These are phyloP conservation scores for Drosophila barbarae DNA, from an alignment of 2,888 invertebrate genomes.

Conservation along the genomic window DNA sequence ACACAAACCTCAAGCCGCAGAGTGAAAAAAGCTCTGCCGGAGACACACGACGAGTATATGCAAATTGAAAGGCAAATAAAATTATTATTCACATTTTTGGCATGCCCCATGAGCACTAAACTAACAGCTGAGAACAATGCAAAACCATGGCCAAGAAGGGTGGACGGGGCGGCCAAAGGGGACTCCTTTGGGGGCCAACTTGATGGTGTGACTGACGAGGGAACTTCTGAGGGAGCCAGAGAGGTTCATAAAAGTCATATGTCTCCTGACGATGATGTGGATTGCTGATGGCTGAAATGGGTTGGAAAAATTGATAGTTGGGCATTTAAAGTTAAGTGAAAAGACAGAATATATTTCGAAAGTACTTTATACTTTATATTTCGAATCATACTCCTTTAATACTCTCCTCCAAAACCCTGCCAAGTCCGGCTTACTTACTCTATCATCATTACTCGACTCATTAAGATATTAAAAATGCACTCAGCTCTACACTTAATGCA, in stretches of 20 bases:
- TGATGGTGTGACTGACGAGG: slow-evolving; percentile 54
- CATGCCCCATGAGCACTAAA: slow-evolving; percentile 73
- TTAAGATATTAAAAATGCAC: slow-evolving; percentile 37
- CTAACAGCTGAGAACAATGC: slow-evolving; percentile 63
- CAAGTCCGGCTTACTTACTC: neutral
- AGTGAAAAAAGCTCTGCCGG: slow-evolving; percentile 30
- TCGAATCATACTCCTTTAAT: neutral
- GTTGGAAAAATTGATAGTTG: slow-evolving; percentile 7
- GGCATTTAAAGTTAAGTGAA: slow-evolving; percentile 9
- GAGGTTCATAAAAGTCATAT: slow-evolving; percentile 57
- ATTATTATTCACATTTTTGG: slow-evolving; percentile 74
- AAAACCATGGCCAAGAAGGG: slow-evolving; percentile 49
- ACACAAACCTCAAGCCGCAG: slow-evolving; percentile 30
- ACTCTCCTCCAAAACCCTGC: neutral
- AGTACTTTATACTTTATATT: neutral
- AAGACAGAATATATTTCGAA: neutral
- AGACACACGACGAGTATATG: slow-evolving; percentile 52
- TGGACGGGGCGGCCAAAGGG: neutral
- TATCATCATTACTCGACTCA: slow-evolving; percentile 24
- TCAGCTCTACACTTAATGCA: slow-evolving; percentile 36
- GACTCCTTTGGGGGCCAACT: slow-evolving; percentile 13
- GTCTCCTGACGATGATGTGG: slow-evolving; percentile 20
- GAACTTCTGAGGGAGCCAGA: slow-evolving; percentile 44
- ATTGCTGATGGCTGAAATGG: slow-evolving; percentile 26
- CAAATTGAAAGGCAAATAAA: slow-evolving; percentile 70